Percentiles rank a stretch among this genome's conserved stretches.
Evolutionary conservation across 2,113 vertebrate genomes (phyloP).

Genomic region (Phyllostomus hastatus): DNA sequence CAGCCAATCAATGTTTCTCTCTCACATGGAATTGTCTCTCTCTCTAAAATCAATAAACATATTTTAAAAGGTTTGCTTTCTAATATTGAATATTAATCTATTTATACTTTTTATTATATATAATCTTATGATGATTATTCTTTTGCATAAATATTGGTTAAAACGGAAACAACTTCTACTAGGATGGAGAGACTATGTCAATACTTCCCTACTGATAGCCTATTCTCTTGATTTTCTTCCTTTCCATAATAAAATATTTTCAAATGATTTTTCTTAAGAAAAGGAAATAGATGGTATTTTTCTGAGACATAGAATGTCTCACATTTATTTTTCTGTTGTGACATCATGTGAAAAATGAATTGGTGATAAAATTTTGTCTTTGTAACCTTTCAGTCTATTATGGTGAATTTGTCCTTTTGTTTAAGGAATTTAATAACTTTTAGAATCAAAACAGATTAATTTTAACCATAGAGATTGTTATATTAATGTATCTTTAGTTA

Average conservation of each 20-base stretch:
- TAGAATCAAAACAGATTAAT: background rate
- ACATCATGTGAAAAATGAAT: background rate
- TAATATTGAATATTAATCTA: background rate
- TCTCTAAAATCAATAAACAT: no score
- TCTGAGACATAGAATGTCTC: background rate
- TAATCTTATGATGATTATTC: background rate
- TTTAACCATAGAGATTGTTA: background rate
- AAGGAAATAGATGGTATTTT: background rate
- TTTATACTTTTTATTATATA: background rate
- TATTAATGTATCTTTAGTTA: background rate
- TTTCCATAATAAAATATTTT: constrained; percentile 1
- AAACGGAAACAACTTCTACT: background rate
- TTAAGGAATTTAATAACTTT: background rate
- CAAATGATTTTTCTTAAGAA: background rate
- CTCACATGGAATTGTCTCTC: no score
- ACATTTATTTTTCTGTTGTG: background rate
- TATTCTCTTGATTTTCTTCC: background rate
- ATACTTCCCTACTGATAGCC: background rate
- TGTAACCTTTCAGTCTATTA: background rate
- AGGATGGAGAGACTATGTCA: background rate
- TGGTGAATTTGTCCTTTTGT: background rate
- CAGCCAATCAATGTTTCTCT: no score
- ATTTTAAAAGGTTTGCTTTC: background rate
- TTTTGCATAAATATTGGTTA: background rate
- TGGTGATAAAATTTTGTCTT: background rate